phyloP scores from a whole-genome alignment of 2,888 invertebrate genomes.

The Dromius quadrimaculatus region DNA sequence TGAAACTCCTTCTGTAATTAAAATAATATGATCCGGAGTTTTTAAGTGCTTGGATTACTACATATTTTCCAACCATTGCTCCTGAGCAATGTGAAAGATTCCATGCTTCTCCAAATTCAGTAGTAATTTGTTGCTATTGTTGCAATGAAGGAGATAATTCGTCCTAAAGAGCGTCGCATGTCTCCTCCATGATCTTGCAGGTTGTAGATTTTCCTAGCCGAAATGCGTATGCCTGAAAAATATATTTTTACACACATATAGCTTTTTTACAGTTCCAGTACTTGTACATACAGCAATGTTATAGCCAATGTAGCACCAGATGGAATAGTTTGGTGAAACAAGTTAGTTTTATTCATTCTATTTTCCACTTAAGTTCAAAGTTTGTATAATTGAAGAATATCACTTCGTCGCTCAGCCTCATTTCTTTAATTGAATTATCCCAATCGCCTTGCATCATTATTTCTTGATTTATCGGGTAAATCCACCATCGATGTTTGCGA shows the following conservation, averaged over 20 bases:
- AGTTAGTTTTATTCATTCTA: too few relatives aligned
- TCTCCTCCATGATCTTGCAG: conserved; percentile 52
- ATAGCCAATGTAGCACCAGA: conserved; percentile 49
- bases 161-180: conserved; percentile 40
- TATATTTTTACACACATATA: conserved; percentile 6
- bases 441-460: conserved; percentile 37
- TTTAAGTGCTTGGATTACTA: conserved; percentile 52
- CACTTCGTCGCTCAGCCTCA: conserved; percentile 37
- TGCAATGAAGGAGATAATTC: conserved; percentile 51
- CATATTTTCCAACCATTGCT: conserved; percentile 53
- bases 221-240: conserved; percentile 50
- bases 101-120: conserved; percentile 47
- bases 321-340: conserved; percentile 23
- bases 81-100: conserved; percentile 55
- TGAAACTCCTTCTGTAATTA: conserved; percentile 55
- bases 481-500: conserved; percentile 13
- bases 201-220: conserved; percentile 53
- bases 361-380: conserved; percentile 42
- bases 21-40: conserved; percentile 52
- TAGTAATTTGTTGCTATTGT: conserved; percentile 52
- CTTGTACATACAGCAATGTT: conserved; percentile 37
- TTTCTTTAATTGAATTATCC: conserved; percentile 47
- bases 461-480: conserved; percentile 19
- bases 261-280: not conserved
- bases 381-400: conserved; percentile 51